Base-by-base conservation (phyloP, 1,140 invertebrate genomes). In the Diprion similis region DNA sequence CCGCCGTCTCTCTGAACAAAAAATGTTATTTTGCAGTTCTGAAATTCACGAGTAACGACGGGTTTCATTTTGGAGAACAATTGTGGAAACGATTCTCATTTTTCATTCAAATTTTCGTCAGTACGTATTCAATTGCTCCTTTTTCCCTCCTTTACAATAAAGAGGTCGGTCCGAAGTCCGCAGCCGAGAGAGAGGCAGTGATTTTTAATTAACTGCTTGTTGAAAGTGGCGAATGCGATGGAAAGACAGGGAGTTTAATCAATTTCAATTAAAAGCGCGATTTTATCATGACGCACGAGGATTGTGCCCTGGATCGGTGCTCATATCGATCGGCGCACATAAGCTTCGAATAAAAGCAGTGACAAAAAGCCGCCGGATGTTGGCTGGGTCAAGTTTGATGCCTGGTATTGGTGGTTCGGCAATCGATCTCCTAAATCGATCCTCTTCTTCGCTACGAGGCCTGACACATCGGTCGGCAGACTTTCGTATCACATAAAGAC, bases 151-250 rank as follows among this genome's bases (percentile, higher is more conserved):
- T 1, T 37, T 4, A 37, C 24, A 37, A 37, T 37, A 37, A 37
- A 37, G 24, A 37, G 24, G 24, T 37, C 1, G 24, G 24, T 37
- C 24, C 24, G 24, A 37, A 37, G 24, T 37, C 24, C 24, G 24
- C 24, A 6, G 24, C 24, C 24, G 24, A 37, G 24, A 37, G 24
- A 37, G 24, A 37, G n/a, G n/a, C 24, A 37, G 24, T 59, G 51
- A 59, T 59, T 59, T 59, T 59, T 59, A 59, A 59, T 59, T 59
- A 59, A 59, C 51, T 59, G 51, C 11, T 13, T 17, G n/a, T 59
- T 13, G n/a, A 37, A 37, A 59, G 51, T 59, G 51, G 51, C n/a
- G n/a, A 13, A 15, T 13, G 51, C 11, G 7, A 17, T 8, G 11
- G 51, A 37, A 37, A 37, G 24, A 37, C 51, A 59, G 51, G 24